Evolutionary conservation across 2,797 vertebrate genomes (phyloP).

Genomic region (Varecia variegata): DNA sequence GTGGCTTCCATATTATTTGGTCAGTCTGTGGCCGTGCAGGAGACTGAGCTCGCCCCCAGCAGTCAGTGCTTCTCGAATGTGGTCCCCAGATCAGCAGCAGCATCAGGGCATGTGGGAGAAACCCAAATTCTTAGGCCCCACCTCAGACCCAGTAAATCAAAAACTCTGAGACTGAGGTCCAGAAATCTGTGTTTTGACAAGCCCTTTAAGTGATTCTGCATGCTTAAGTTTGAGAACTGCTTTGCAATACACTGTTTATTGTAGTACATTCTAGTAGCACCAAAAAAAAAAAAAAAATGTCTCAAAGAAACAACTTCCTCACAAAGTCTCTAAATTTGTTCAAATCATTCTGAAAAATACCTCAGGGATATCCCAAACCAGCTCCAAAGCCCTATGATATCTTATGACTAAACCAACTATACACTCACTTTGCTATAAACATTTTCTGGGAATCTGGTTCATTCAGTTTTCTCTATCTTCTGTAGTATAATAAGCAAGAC

Average conservation of each 20-base stretch:
- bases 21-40: not conserved
- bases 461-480: not conserved
- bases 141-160: not conserved
- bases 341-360: not conserved
- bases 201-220: not conserved
- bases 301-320: slow-evolving; percentile 7
- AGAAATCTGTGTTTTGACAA: not conserved
- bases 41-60: not conserved
- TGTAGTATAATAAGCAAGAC: not conserved
- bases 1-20: not conserved
- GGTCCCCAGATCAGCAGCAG: not conserved
- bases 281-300: not conserved
- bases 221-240: not conserved
- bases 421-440: not conserved
- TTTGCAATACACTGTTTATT: not conserved
- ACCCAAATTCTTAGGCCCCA: not conserved
- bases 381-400: not conserved
- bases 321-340: not conserved
- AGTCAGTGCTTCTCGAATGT: not conserved
- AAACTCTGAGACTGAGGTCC: not conserved
- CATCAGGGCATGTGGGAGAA: not conserved
- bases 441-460: not conserved
- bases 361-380: not conserved
- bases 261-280: not conserved
- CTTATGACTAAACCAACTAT: not conserved